phyloP scores from a whole-genome alignment of 1,140 invertebrate genomes.

The Papilio aristodemus region DNA sequence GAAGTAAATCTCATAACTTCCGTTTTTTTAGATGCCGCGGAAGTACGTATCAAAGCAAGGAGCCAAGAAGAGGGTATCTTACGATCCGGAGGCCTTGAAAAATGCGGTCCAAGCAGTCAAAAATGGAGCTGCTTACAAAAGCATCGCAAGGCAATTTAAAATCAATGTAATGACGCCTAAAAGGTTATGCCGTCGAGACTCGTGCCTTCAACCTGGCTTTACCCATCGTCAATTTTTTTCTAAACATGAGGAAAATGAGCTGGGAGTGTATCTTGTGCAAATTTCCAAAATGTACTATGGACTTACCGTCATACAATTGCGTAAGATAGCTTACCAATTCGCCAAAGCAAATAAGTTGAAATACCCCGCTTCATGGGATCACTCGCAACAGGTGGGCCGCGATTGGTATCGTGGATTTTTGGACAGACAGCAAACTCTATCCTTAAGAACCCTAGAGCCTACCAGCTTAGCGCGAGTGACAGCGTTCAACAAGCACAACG shows the following conservation, averaged over 20 bases:
- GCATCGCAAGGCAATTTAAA: constrained; percentile 6
- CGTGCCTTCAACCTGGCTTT: constrained; percentile 1
- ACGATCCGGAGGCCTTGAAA: constrained; percentile 18
- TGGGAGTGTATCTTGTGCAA: constrained; percentile 3
- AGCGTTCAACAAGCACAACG: constrained; percentile 57
- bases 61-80: constrained; percentile 15
- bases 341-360: constrained; percentile 26
- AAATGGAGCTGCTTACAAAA: constrained; percentile 18
- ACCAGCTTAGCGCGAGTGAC: constrained; percentile 61
- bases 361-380: constrained; percentile 17
- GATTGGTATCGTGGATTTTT: constrained; percentile 41
- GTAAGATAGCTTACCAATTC: constrained; percentile 34
- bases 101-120: constrained; percentile 18
- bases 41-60: constrained; percentile 18
- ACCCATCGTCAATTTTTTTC: constrained; percentile 8
- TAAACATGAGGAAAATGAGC: background rate
- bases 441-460: constrained; percentile 52
- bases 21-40: background rate
- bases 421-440: constrained; percentile 49
- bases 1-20: no score
- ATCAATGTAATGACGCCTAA: constrained; percentile 8
- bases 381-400: constrained; percentile 15
- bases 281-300: constrained; percentile 32
- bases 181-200: constrained; percentile 18
- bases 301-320: constrained; percentile 32